Percentiles rank a stretch among this genome's conserved stretches.
These are phyloP conservation scores for Microctonus hyperodae DNA, from an alignment of 2,888 invertebrate genomes.

Conservation along the genomic window DNA sequence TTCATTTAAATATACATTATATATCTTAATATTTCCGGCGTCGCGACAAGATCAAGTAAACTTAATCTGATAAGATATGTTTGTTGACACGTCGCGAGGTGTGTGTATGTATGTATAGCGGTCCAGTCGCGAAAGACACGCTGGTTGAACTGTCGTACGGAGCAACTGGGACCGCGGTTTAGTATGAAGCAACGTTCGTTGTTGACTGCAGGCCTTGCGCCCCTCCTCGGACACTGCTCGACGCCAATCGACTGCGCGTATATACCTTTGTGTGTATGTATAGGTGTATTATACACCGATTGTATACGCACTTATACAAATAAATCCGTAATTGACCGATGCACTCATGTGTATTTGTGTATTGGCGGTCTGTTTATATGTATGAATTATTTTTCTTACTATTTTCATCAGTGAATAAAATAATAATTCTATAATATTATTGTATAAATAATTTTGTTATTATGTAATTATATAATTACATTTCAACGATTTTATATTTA, in stretches of 20 bases:
- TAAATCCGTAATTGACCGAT: not conserved
- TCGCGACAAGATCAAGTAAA: not conserved
- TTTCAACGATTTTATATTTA: not conserved
- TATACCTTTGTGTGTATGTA: constrained; percentile 35
- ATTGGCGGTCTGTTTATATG: not conserved
- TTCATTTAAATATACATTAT: not conserved
- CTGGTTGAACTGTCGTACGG: constrained; percentile 55
- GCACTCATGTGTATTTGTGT: not conserved
- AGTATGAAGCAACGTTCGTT: constrained; percentile 53
- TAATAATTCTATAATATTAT: too few relatives aligned
- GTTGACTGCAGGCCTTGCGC: constrained; percentile 51
- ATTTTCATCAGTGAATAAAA: too few relatives aligned
- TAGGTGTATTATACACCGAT: constrained; percentile 39
- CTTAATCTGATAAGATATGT: not conserved
- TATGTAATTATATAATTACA: not conserved
- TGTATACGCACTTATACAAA: constrained; percentile 44
- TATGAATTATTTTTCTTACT: not conserved
- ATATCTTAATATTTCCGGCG: not conserved
- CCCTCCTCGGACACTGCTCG: constrained; percentile 51
- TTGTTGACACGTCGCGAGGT: not conserved
- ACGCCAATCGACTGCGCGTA: constrained; percentile 53
- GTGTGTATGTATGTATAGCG: constrained; percentile 29
- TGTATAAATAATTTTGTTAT: too few relatives aligned
- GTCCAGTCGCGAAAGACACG: constrained; percentile 55
- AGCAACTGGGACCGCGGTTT: constrained; percentile 55